phyloP scores from a whole-genome alignment of 2,888 invertebrate species.

The Lumbricus terrestris region DNA sequence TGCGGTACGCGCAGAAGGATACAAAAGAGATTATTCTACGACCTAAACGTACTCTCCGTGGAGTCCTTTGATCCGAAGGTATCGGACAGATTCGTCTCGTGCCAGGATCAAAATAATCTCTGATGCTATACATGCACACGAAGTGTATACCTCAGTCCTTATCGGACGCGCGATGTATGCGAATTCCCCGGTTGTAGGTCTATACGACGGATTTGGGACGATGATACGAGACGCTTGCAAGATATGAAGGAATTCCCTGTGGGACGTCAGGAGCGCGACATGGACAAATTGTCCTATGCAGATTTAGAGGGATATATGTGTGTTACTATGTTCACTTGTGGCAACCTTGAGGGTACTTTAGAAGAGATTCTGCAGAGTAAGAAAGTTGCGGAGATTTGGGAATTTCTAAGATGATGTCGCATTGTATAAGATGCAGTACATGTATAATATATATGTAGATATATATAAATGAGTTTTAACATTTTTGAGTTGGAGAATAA shows the following conservation, averaged over 20 bases:
- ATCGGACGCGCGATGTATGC: background rate
- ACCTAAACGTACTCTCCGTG: background rate
- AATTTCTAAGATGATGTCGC: too few species aligned
- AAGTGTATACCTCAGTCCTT: background rate
- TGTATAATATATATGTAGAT: too few species aligned
- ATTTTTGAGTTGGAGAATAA: too few species aligned
- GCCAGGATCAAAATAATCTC: background rate
- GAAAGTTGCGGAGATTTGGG: background rate
- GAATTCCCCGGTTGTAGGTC: background rate
- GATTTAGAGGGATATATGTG: background rate
- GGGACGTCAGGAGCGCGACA: background rate
- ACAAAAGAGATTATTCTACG: background rate
- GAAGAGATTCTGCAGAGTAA: background rate
- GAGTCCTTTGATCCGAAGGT: background rate
- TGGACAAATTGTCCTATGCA: background rate
- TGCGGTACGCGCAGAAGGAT: background rate
- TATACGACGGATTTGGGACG: background rate
- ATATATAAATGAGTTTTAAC: too few species aligned
- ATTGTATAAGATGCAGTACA: too few species aligned
- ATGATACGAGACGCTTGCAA: background rate
- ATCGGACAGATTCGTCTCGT: background rate
- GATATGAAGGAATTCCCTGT: background rate
- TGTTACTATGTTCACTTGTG: background rate
- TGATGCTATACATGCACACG: too few species aligned
- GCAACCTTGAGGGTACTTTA: background rate